phyloP scores from a whole-genome alignment of 2,888 invertebrate genomes.

The Calameuta filiformis region DNA sequence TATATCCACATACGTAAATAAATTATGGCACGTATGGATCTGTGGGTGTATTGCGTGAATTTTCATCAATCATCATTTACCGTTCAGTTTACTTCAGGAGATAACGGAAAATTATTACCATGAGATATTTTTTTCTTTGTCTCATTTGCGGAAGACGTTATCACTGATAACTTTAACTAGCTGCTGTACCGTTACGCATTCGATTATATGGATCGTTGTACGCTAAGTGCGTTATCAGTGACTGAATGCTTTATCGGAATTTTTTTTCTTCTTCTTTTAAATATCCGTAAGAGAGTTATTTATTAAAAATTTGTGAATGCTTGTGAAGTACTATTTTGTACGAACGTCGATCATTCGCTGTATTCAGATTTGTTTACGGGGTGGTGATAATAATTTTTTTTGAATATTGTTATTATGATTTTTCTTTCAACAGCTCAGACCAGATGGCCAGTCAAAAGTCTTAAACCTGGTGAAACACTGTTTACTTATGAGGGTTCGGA shows the following conservation, averaged over 20 bases:
- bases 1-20: background rate
- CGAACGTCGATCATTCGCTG: no score
- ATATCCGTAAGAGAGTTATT: background rate
- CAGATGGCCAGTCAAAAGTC: constrained; percentile 59
- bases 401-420: background rate
- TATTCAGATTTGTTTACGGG: background rate
- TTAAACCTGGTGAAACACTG: constrained; percentile 59
- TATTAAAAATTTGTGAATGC: background rate
- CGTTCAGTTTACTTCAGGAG: background rate
- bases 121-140: background rate
- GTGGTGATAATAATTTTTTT: background rate
- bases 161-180: background rate
- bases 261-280: background rate
- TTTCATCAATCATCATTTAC: background rate
- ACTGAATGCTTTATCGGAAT: background rate
- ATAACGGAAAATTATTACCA: background rate
- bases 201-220: background rate
- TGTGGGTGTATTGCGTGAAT: background rate
- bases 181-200: background rate
- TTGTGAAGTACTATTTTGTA: background rate
- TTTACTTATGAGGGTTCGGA: constrained; percentile 61
- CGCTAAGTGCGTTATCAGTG: background rate
- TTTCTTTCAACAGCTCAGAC: constrained; percentile 33
- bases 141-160: background rate
- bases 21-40: background rate